A percentile compares a stretch with the other conserved stretches of the same genome.
These are phyloP conservation scores for Vesta saturnalis DNA, from an alignment of 2,888 invertebrate genomes.

Conservation along the genomic window DNA sequence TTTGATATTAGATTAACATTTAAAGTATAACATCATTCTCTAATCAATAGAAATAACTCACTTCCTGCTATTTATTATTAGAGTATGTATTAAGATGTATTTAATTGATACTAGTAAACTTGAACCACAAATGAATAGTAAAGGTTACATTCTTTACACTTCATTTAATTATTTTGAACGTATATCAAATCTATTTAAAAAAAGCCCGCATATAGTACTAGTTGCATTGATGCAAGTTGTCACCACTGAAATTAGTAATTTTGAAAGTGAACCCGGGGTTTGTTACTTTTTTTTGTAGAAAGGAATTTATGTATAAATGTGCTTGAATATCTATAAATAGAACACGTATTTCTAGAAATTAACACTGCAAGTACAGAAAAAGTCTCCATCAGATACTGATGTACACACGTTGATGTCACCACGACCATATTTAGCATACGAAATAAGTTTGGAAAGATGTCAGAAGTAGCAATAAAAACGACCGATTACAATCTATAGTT, in stretches of 20 bases:
- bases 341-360: too few species aligned
- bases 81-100: background rate
- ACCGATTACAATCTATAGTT: constrained; percentile 1
- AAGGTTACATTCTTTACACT: background rate
- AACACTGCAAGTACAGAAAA: too few species aligned
- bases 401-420: background rate
- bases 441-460: background rate
- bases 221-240: too few species aligned
- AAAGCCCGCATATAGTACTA: too few species aligned
- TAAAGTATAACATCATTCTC: background rate
- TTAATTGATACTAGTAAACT: too few species aligned
- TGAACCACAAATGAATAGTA: background rate
- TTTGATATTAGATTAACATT: background rate
- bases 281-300: too few species aligned
- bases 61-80: constrained; percentile 1
- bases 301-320: too few species aligned
- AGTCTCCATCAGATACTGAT: too few species aligned
- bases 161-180: background rate
- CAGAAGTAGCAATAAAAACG: background rate
- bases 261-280: too few species aligned
- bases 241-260: too few species aligned
- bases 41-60: background rate
- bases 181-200: too few species aligned
- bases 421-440: background rate
- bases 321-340: too few species aligned